Evolutionary conservation across 2,113 vertebrate genomes (phyloP).

Genomic region (Syngnathus scovelli): DNA sequence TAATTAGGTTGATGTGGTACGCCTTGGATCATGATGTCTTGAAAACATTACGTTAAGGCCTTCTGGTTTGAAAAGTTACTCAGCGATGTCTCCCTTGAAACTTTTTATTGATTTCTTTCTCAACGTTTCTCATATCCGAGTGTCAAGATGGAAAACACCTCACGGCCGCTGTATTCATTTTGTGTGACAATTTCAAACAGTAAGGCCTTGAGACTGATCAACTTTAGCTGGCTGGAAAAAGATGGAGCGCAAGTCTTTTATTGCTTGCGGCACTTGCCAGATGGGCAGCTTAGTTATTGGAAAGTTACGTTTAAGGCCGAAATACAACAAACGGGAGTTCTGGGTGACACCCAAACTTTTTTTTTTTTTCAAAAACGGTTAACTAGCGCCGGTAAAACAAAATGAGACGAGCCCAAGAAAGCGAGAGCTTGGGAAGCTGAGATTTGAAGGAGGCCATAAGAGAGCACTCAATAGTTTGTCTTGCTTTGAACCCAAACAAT

Average conservation of each 20-base stretch:
- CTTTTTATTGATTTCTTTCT: neutral
- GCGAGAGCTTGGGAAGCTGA: conserved; percentile 14
- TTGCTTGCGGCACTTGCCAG: neutral
- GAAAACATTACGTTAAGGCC: no score
- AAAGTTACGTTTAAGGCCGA: neutral
- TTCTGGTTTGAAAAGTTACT: neutral
- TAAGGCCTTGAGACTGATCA: neutral
- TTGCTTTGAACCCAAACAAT: conserved; percentile 56
- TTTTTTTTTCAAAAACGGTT: neutral
- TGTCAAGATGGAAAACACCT: neutral
- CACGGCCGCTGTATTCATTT: neutral
- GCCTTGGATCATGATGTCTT: neutral
- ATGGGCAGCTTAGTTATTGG: neutral
- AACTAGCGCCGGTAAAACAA: neutral
- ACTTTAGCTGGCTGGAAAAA: neutral
- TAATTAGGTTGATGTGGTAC: neutral
- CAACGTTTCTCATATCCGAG: neutral
- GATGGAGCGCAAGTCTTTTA: neutral
- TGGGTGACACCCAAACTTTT: neutral
- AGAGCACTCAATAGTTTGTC: conserved; percentile 42
- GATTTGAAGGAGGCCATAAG: conserved; percentile 40
- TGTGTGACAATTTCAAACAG: neutral
- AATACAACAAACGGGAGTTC: neutral
- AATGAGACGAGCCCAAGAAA: neutral
- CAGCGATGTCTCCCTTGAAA: no score